Evolutionary conservation across 1,140 invertebrate genomes (phyloP), one percentile per base, ranked within the genome.

Genomic region (Cotesia typhae): DNA sequence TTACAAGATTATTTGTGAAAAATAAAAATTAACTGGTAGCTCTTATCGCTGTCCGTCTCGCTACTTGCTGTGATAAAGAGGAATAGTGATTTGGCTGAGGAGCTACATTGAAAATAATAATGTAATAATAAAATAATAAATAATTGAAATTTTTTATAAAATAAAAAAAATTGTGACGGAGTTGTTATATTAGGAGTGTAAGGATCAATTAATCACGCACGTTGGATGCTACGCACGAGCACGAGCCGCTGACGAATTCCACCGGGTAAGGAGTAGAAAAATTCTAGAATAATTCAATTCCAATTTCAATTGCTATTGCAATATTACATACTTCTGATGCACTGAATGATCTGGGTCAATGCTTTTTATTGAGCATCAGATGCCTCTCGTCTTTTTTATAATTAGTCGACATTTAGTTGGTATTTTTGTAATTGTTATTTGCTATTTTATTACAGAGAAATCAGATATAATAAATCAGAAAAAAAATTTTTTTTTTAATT

Each of bases 121-220:
- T 60, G 28, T 37, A 60, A 35, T 4, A 17, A 63, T 14, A 28
- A 61, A 61, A 51, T 38, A 70, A 38, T 12, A 9, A 61, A 9
- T 20, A 52, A 61, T 57, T 60, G 41, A 47, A 67, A 20, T 55
- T 36, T 37, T 35, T 41, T 47, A 37, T 35, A 36, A 60, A 47
- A 67, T 41, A 68, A 51, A 66, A 52, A 51, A 66, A 66, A 53
- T 51, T 35, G 64, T 66, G 37, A 38, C 35, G 63, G 35, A 38
- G 63, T 64, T 36, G 9, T 57, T 66, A 57, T 52, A 66, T 64
- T 66, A 66, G 36, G n/a, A 66, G 64, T 66, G 64, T 53, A 20
- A 71, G 51, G 66, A 63, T 72, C 71, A 67, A 63, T 72, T 72
- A 52, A 72, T 72, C 71, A 68, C 71, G 71, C 53, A 41, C 14